phyloP scores from a whole-genome alignment of 2,888 invertebrate genomes.

The Papilio demoleus region DNA sequence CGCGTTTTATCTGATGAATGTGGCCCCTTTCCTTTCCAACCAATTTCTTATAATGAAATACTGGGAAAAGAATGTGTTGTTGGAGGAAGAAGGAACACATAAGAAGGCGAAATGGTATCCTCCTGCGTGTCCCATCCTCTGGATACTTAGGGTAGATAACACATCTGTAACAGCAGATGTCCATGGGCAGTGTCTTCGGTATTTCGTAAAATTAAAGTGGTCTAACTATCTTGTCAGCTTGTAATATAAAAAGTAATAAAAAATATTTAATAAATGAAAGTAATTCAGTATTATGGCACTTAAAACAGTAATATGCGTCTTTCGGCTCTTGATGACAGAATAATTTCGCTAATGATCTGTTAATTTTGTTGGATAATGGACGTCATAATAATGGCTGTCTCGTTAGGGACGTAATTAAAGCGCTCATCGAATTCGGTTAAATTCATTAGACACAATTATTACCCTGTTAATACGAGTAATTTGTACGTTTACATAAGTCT shows the following conservation, averaged over 20 bases:
- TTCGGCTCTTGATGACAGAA: conserved; percentile 55
- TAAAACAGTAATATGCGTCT: conserved; percentile 24
- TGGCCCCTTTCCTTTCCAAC: no score
- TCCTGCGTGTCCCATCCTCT: no score
- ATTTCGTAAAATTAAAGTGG: no score
- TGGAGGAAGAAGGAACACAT: no score
- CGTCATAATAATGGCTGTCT: conserved; percentile 59
- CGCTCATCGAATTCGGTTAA: conserved; percentile 22
- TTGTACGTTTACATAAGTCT: conserved; percentile 45
- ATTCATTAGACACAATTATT: conserved; percentile 22
- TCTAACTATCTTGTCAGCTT: not conserved
- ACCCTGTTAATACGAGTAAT: conserved; percentile 6
- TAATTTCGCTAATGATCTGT: conserved; percentile 60
- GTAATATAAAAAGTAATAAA: not conserved
- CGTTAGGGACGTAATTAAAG: conserved; percentile 56
- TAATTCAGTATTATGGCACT: conserved; percentile 1
- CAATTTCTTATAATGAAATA: no score
- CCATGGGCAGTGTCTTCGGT: no score
- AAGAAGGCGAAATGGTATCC: no score
- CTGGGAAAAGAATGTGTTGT: no score
- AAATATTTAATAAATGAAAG: not conserved
- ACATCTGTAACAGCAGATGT: no score
- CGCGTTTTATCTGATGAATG: no score
- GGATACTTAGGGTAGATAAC: no score
- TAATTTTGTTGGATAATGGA: conserved; percentile 65